Evolutionary conservation across 2,113 vertebrate species (phyloP).

Genomic region (Tychaedon coryphoeus): DNA sequence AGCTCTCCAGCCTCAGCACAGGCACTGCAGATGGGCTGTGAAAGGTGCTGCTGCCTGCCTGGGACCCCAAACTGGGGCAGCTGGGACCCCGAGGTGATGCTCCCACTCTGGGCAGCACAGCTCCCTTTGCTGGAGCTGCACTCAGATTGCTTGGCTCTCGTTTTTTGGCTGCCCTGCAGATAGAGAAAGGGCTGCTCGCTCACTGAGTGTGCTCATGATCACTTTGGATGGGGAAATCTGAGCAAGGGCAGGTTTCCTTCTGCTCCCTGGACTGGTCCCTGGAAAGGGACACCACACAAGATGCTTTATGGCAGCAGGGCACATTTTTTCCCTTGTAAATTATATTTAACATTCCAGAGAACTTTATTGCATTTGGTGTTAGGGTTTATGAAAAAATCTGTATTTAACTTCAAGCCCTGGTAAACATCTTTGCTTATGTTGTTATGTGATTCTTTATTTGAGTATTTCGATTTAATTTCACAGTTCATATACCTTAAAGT

Average conservation of each 20-base stretch:
- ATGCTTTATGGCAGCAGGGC: constrained; percentile 28
- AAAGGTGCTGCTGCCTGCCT: not conserved
- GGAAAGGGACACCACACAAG: not conserved
- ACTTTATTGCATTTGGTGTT: constrained; percentile 74
- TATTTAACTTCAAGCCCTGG: constrained; percentile 84
- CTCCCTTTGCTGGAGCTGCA: not conserved
- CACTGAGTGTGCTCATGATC: not conserved
- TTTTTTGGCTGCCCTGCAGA: not conserved
- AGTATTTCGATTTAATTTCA: constrained; percentile 84
- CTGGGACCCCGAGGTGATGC: not conserved
- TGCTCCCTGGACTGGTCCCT: not conserved
- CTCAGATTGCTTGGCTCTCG: not conserved
- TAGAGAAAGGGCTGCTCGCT: not conserved
- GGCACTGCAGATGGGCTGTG: constrained; percentile 31
- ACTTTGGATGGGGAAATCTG: not conserved
- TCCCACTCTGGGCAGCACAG: not conserved
- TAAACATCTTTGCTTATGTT: constrained; percentile 82
- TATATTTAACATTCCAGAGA: constrained; percentile 80
- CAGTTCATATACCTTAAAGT: constrained; percentile 82
- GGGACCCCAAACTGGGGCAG: not conserved
- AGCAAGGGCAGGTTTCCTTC: not conserved
- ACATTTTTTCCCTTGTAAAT: constrained; percentile 67
- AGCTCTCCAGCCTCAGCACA: not conserved
- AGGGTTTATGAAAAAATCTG: constrained; percentile 79
- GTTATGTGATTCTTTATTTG: constrained; percentile 78